Conservation (phyloP, 2,113 vertebrate genomes). For the Daubentonia madagascariensis region DNA sequence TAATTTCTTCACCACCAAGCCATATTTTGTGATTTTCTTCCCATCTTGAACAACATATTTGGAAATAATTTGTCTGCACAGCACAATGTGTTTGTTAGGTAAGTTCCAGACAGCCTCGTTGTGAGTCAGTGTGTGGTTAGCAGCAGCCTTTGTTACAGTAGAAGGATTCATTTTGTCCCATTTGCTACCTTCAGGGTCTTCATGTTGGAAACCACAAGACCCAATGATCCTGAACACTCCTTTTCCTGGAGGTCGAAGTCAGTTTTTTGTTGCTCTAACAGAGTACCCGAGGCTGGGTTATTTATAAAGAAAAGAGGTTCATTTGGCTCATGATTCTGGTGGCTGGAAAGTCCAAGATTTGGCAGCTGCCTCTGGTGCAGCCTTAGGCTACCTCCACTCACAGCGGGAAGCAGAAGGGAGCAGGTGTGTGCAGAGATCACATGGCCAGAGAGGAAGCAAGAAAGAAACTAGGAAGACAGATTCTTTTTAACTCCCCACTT, state of each 20-base stretch:
- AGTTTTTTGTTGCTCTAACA: not conserved
- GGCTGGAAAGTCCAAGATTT: not conserved
- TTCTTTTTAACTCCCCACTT: not conserved
- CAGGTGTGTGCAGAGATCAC: not conserved
- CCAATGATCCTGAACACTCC: no score
- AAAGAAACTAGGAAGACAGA: not conserved
- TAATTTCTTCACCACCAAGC: not conserved
- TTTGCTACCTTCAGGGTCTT: not conserved
- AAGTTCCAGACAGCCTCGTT: not conserved
- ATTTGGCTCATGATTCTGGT: not conserved
- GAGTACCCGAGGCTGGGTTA: not conserved
- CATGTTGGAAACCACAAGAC: not conserved
- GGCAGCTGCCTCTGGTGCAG: not conserved
- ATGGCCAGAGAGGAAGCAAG: not conserved
- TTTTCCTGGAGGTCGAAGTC: not conserved
- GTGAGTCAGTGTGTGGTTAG: fast-evolving
- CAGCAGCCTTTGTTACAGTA: not conserved
- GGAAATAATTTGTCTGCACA: not conserved
- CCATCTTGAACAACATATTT: fast-evolving
- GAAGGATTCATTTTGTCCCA: no score
- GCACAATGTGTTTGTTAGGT: not conserved
- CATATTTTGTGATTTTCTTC: not conserved
- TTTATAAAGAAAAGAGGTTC: not conserved
- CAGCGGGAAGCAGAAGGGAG: not conserved
- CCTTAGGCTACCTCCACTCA: not conserved